Evolutionary conservation across 1,140 invertebrate species (phyloP).

Genomic region (Pseudomyrmex dendroicus): DNA sequence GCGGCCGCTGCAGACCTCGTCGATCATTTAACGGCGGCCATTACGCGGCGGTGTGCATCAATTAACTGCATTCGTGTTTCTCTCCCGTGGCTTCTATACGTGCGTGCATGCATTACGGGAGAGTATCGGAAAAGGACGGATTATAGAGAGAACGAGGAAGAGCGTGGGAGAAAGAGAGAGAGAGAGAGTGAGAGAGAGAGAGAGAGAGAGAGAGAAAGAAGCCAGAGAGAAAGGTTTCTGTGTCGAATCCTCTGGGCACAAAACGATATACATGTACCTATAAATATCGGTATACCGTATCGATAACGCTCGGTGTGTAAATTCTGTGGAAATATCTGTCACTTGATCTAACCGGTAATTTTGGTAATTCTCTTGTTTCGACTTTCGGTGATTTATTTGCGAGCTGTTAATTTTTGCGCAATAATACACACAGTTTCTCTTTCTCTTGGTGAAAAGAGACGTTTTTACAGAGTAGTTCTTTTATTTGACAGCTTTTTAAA

Average conservation of each 20-base stretch:
- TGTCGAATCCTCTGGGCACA: constrained; percentile 66
- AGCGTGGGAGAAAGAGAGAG: not conserved
- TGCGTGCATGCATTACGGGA: not conserved
- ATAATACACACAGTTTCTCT: too few species aligned
- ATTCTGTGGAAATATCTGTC: constrained; percentile 12
- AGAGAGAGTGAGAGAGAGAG: not conserved
- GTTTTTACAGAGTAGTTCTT: too few species aligned
- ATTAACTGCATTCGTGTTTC: constrained; percentile 62
- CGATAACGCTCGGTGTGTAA: constrained; percentile 3
- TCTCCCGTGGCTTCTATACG: constrained; percentile 21
- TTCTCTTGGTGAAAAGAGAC: too few species aligned
- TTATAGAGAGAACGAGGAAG: not conserved
- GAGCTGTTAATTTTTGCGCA: not conserved
- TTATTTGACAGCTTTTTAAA: too few species aligned
- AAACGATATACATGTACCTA: constrained; percentile 28
- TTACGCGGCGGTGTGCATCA: constrained; percentile 64
- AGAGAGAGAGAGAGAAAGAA: not conserved
- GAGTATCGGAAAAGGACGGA: not conserved
- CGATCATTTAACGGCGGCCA: constrained; percentile 67
- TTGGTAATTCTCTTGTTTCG: not conserved
- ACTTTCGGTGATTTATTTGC: not conserved
- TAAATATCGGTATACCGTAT: not conserved
- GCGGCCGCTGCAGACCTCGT: constrained; percentile 55
- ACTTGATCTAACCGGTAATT: constrained; percentile 1
- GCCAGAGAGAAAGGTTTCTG: constrained; percentile 63